Conservation (phyloP, 2,797 vertebrate species). For the Poecilia wingei region DNA sequence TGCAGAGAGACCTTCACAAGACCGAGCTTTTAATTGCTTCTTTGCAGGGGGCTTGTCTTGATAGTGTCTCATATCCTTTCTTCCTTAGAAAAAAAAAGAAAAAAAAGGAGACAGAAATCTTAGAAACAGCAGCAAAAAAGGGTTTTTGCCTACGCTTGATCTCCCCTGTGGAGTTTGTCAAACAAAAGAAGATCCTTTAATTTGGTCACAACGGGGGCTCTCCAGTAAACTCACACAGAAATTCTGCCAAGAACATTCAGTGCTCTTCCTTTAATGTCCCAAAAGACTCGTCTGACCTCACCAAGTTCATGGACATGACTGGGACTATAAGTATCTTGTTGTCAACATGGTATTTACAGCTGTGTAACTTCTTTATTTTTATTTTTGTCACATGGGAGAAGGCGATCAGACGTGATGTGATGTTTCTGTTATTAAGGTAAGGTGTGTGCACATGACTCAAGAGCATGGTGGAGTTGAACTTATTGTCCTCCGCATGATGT, state of each 20-base stretch:
- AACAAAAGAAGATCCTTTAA: constrained; percentile 83
- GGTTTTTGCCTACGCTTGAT: constrained; percentile 76
- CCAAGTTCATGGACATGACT: constrained; percentile 56
- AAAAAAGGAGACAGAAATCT: constrained; percentile 56
- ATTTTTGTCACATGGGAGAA: constrained; percentile 23
- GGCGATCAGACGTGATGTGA: constrained; percentile 6
- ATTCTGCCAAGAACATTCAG: constrained; percentile 60
- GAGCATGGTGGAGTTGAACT: constrained; percentile 23
- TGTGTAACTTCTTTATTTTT: constrained; percentile 10
- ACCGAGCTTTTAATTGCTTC: constrained; percentile 85
- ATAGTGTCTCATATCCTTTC: constrained; percentile 73
- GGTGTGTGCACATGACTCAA: constrained; percentile 26
- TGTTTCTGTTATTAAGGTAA: constrained; percentile 27
- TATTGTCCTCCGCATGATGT: constrained; percentile 21
- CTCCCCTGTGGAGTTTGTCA: constrained; percentile 80
- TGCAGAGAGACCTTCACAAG: constrained; percentile 78
- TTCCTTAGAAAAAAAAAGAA: constrained; percentile 57
- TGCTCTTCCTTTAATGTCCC: constrained; percentile 54
- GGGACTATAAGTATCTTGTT: constrained; percentile 41
- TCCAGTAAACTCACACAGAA: constrained; percentile 62
- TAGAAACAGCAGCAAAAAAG: constrained; percentile 73
- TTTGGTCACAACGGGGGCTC: constrained; percentile 78
- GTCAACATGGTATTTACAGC: constrained; percentile 29
- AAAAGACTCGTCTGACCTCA: constrained; percentile 60
- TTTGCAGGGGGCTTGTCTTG: constrained; percentile 80